Percentiles rank a stretch among this genome's conserved stretches.
Evolutionary conservation across 1,140 invertebrate genomes (phyloP).

Genomic region (Spodoptera litura): DNA sequence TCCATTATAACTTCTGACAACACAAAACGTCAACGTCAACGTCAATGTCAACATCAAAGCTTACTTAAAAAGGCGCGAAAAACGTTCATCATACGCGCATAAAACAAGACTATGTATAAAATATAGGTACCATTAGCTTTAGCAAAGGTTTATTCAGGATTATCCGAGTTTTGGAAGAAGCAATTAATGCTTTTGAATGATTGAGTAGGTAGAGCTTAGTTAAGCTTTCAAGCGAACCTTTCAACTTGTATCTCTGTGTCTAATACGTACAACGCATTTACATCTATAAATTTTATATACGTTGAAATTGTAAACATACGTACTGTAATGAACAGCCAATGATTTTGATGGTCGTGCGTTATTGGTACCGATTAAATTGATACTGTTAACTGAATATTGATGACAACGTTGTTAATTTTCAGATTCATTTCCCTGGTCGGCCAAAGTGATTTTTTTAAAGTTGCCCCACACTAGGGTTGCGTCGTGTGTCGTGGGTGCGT

Average conservation of each 20-base stretch:
- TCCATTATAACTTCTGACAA: not conserved
- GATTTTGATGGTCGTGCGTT: not conserved
- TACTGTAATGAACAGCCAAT: not conserved
- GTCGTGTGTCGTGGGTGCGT: too few species aligned
- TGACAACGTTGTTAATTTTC: too few species aligned
- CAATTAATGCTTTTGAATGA: conserved; percentile 60
- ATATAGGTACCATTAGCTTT: conserved; percentile 51
- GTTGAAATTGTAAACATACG: conserved; percentile 25
- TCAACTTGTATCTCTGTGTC: conserved; percentile 45
- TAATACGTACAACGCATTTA: conserved; percentile 42
- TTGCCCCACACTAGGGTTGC: too few species aligned
- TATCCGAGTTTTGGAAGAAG: conserved; percentile 58
- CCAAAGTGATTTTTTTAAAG: too few species aligned
- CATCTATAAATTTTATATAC: conserved; percentile 47
- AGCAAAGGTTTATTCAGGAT: conserved; percentile 52
- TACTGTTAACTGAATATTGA: too few species aligned
- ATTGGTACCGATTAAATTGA: not conserved
- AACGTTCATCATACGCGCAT: conserved; percentile 7
- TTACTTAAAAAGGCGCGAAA: not conserved
- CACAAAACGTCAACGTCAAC: not conserved
- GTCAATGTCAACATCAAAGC: not conserved
- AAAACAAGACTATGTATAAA: conserved; percentile 44
- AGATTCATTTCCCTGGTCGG: too few species aligned
- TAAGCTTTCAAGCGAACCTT: conserved; percentile 51
- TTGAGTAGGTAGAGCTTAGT: conserved; percentile 57